Evolutionary conservation across 2,888 invertebrate species (phyloP), one percentile per base, ranked within the genome.

Genomic region (Synergus laeviventris): DNA sequence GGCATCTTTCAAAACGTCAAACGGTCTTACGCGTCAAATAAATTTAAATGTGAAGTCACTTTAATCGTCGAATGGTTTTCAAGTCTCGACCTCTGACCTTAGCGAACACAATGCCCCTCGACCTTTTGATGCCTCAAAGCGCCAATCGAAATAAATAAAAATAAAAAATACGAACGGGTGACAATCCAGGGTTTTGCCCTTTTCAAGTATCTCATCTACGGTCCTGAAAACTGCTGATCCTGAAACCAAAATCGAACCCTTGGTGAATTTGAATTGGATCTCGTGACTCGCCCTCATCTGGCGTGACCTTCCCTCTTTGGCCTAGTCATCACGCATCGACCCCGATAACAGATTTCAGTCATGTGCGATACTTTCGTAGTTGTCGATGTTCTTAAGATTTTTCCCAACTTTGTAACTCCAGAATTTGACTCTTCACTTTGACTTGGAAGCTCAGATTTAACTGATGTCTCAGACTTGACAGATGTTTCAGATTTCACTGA

Each of bases 341-440:
- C 97, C 88, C 95, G 94, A 90, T 95, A 97, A 88, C 97, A 97
- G 81, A 97, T 97, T 91, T 97, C 97, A 49, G 97, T 97, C 93
- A 97, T 96, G 84, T 96, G 95, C 16, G 96, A 95, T 61, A 96
- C 92, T 90, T 96, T 96, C 24, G 96, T 96, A 2, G 96, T 95
- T 86, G 95, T 96, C 1, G 96, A 95, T 0, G 96, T 97, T 82
- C 94, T 94, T 11, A 95, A 90, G 8, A 94, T 91, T 78, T 93
- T 92, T 14, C 92, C 91, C 82, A 93, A 91, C 73, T 83, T 84
- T 45, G 81, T 70, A 24, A 70, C 24, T 31, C 31, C 42, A 12
- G 49, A 31, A 49, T 18, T 36, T n/a, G 9, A 3, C 11, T 62
- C n/a, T 36, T 62, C 38, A 38, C n/a, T 61, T 61, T 61, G 16